These are phyloP conservation scores for Andrena chrysosceles DNA, from an alignment of 2,888 invertebrate species.

Conservation along the genomic window DNA sequence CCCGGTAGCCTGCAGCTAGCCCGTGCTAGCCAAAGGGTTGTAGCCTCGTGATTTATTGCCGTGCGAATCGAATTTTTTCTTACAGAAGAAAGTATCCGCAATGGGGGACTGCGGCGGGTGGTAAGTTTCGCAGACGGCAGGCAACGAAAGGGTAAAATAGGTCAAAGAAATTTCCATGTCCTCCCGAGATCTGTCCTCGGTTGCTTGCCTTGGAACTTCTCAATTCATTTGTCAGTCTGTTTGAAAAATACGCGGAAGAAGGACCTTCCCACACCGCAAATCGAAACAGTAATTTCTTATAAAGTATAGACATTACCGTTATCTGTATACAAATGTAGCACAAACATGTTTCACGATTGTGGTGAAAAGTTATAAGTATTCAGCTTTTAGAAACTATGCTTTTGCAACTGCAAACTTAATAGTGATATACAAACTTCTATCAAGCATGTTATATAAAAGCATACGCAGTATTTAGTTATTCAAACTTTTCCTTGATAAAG, in stretches of 20 bases:
- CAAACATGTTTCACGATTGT: no score
- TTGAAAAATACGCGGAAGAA: background rate
- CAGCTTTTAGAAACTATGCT: no score
- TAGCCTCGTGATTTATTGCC: conserved; percentile 79
- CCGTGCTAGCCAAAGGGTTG: conserved; percentile 77
- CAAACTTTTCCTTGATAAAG: no score
- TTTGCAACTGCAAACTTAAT: no score
- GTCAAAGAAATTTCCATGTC: conserved; percentile 59
- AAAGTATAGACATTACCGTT: background rate
- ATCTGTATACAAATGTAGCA: no score
- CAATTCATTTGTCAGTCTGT: conserved; percentile 5
- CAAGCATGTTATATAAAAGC: no score
- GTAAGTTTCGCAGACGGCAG: conserved; percentile 22
- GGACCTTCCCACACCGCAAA: background rate
- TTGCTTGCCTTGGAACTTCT: background rate
- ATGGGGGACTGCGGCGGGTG: conserved; percentile 26
- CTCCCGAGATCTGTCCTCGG: background rate
- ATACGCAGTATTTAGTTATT: no score
- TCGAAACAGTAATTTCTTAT: background rate
- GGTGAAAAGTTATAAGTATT: no score
- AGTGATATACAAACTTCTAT: no score
- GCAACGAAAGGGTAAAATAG: conserved; percentile 53
- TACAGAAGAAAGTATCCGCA: conserved; percentile 47
- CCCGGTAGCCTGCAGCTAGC: conserved; percentile 68
- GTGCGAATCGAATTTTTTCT: conserved; percentile 80